phyloP scores from a whole-genome alignment of 1,140 invertebrate species.

The Nixonia krombeini region DNA sequence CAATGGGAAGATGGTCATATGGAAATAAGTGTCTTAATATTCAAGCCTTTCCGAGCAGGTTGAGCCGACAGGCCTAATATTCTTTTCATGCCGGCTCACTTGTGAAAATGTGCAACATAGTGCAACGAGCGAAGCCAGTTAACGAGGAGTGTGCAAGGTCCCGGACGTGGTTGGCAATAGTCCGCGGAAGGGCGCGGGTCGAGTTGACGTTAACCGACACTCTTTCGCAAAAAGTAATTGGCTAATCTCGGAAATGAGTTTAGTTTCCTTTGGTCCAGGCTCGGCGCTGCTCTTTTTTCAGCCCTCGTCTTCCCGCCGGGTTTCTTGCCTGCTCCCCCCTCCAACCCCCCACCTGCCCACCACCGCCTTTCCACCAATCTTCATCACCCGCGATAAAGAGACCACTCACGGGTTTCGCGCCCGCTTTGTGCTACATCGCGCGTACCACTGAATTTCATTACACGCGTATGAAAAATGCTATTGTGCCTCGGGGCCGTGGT shows the following conservation, averaged over 20 bases:
- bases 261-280: constrained; percentile 63
- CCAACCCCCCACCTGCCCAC: neutral
- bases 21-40: no score
- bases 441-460: constrained; percentile 51
- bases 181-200: constrained; percentile 22
- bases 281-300: constrained; percentile 55
- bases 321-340: constrained; percentile 12
- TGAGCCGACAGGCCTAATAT: no score
- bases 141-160: constrained; percentile 30
- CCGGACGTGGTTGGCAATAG: constrained; percentile 25
- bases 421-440: constrained; percentile 50
- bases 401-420: neutral
- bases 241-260: constrained; percentile 72
- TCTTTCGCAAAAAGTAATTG: constrained; percentile 70
- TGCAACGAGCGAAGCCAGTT: constrained; percentile 40
- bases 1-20: no score
- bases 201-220: constrained; percentile 64
- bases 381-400: constrained; percentile 1
- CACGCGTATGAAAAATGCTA: constrained; percentile 54
- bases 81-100: no score
- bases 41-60: no score
- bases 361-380: neutral
- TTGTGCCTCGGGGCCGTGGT: constrained; percentile 24
- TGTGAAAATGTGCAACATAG: no score
- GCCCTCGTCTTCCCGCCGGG: constrained; percentile 9